phyloP scores from a whole-genome alignment of 2,888 invertebrate genomes.

The Diarsia rubi region DNA sequence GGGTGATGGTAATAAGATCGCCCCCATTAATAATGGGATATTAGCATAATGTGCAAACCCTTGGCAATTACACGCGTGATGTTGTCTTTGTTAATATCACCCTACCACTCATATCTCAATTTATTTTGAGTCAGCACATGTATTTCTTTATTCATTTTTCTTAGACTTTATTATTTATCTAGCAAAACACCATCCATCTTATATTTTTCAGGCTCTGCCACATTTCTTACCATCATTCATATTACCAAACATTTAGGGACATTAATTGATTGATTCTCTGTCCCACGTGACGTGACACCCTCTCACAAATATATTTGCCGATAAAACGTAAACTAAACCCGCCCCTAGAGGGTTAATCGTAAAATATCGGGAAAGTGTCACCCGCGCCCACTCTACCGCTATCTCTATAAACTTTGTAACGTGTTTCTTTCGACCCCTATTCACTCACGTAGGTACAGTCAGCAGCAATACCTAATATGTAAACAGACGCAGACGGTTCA shows the following conservation, averaged over 20 bases:
- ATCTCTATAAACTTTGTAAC: slow-evolving; percentile 52
- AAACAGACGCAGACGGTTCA: not conserved
- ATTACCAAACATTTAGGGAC: not conserved
- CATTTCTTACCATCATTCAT: not conserved
- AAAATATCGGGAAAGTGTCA: slow-evolving; percentile 56
- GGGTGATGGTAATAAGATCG: not conserved
- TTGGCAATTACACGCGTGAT: too few relatives aligned
- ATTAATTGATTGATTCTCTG: slow-evolving; percentile 24
- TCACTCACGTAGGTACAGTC: slow-evolving; percentile 37
- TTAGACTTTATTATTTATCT: not conserved
- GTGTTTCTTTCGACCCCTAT: slow-evolving; percentile 47
- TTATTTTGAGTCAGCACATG: not conserved
- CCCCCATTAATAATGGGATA: not conserved
- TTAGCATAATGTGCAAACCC: too few relatives aligned
- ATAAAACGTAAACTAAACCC: slow-evolving; percentile 53
- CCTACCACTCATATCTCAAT: too few relatives aligned
- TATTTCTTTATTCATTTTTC: not conserved
- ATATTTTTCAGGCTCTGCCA: not conserved
- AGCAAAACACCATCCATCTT: not conserved
- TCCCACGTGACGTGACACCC: slow-evolving; percentile 1
- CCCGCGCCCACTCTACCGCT: slow-evolving; percentile 27
- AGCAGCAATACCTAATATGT: not conserved
- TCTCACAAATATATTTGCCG: slow-evolving; percentile 33
- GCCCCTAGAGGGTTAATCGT: slow-evolving; percentile 45
- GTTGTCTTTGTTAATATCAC: not conserved